Base-by-base conservation (phyloP, 2,113 vertebrate species). In the Abramis brama region DNA sequence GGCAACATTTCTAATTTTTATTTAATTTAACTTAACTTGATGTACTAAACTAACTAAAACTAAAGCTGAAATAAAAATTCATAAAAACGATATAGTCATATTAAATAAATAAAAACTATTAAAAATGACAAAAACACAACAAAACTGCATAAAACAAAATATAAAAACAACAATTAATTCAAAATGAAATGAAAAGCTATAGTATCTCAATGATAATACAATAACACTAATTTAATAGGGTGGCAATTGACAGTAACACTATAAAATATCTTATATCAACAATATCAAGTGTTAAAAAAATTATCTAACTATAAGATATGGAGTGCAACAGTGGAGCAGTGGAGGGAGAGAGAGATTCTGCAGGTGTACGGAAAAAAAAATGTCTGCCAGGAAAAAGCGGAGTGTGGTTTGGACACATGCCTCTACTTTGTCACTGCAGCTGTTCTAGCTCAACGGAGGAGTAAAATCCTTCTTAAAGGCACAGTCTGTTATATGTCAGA, bases 351-450 rank as follows among this genome's bases (percentile, higher is more conserved):
- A 68, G 79, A 87, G 33, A 83, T 73, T 81, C n/a, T 82, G 87
- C 78, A 88, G 87, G 87, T 85, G 83, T 83, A 83, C 2, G 68
- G 84, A 87, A 85, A 87, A 78, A 86, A 87, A 85, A 52, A 52
- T 36, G 74, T 21, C 66, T 83, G 86, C 78, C 85, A 87, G 85
- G 86, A 83, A 87, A 88, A 89, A 87, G 71, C 13, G 25, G 23
- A 85, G 73, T 82, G 83, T 74, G 83, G 79, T 85, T 80, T 87
- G 73, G 79, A 82, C 27, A 73, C 52, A 27, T 66, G 70, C 80
- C 77, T 17, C 27, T 62, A 68, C 30, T 60, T 82, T 62, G 81
- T 59, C 50, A 77, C 60, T 55, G 79, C 68, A 74, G 68, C 36
- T 66, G 70, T 74, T 62, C 70, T 43, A 25, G 45, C 60, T 85